Evolutionary conservation across 1,140 invertebrate species (phyloP).

Genomic region (Monochamus saltuarius): DNA sequence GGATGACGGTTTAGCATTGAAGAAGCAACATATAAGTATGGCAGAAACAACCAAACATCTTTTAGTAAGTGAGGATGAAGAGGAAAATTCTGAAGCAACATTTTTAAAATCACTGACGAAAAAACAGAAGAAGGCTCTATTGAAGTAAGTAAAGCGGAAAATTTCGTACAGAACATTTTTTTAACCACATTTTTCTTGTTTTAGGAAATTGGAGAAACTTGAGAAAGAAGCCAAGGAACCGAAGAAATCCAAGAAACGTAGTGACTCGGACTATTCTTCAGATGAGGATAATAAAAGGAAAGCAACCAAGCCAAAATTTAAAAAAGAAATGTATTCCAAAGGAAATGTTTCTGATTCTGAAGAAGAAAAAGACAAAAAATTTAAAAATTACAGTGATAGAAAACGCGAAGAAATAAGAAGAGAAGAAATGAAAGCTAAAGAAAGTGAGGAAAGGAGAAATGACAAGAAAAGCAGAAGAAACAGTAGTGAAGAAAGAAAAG

Average conservation of each 20-base stretch:
- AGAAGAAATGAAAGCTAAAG: constrained; percentile 5
- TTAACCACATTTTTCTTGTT: constrained; percentile 44
- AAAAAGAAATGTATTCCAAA: neutral
- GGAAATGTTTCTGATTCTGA: neutral
- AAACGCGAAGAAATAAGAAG: constrained; percentile 9
- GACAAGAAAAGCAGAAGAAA: neutral
- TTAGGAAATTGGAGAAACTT: constrained; percentile 75
- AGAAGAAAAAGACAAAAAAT: constrained; percentile 23
- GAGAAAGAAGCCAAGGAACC: constrained; percentile 59
- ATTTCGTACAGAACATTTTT: constrained; percentile 13
- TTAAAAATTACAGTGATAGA: constrained; percentile 5
- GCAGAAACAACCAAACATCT: constrained; percentile 50
- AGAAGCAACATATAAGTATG: constrained; percentile 64
- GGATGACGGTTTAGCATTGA: constrained; percentile 87
- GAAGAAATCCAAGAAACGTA: constrained; percentile 58
- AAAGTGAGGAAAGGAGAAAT: neutral
- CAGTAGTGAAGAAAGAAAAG: constrained; percentile 2
- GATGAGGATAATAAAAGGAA: constrained; percentile 7
- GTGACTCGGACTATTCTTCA: constrained; percentile 4
- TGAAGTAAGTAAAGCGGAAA: constrained; percentile 65
- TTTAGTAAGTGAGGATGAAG: constrained; percentile 56
- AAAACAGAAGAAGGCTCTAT: constrained; percentile 87
- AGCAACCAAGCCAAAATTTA: neutral
- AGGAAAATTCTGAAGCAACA: constrained; percentile 68
- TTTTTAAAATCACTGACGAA: constrained; percentile 82